Percentiles rank a stretch among this genome's conserved stretches.
phyloP scores from a whole-genome alignment of 2,888 invertebrate species.

The Eutolmus rufibarbis region DNA sequence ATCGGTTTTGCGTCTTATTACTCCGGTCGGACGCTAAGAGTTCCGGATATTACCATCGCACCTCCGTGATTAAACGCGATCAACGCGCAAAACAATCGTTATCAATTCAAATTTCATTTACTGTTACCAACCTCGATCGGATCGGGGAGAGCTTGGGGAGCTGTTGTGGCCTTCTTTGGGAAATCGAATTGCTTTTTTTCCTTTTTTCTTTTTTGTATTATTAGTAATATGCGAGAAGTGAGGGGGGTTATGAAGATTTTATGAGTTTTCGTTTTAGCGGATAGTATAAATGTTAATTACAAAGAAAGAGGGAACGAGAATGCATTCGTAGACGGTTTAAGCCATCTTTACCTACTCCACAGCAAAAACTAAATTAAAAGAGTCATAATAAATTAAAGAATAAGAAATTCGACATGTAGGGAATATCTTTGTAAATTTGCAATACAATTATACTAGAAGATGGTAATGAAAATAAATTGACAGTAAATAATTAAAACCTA shows the following conservation, averaged over 20 bases:
- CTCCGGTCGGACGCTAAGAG: background rate
- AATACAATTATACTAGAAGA: no score
- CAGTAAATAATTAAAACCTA: no score
- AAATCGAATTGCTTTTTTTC: background rate
- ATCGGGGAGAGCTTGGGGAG: background rate
- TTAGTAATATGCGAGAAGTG: background rate
- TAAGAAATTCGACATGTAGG: no score
- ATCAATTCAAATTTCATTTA: slow-evolving; percentile 34
- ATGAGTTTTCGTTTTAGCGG: background rate
- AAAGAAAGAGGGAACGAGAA: background rate
- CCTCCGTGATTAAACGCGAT: slow-evolving; percentile 10
- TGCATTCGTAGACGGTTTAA: background rate
- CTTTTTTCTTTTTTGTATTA: background rate
- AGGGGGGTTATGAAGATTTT: background rate
- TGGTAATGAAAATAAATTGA: no score
- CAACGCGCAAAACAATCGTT: slow-evolving; percentile 9
- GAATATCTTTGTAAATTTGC: no score
- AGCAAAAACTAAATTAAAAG: no score
- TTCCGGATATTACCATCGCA: slow-evolving; percentile 22
- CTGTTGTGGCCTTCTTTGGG: background rate
- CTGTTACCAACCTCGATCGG: slow-evolving; percentile 23
- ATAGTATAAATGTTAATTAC: background rate
- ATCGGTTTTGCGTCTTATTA: slow-evolving; percentile 23
- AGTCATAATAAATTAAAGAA: no score
- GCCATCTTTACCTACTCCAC: no score